A percentile compares a stretch with the other conserved stretches of the same genome.
Conservation (phyloP, 1,140 invertebrate species). For the Leptinotarsa undecemlineata region DNA sequence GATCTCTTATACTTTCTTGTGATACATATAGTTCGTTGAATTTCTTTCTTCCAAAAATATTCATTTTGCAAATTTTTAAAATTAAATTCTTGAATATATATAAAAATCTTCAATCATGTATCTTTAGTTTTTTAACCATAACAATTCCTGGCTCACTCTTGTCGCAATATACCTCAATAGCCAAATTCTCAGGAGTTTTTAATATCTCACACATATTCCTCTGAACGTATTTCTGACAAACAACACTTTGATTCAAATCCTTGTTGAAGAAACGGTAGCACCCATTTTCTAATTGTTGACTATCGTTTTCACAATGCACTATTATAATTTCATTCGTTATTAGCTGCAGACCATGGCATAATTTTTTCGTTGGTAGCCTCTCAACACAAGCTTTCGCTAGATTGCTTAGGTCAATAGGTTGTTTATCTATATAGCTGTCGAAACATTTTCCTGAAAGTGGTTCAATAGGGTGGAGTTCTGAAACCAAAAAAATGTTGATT, state of each 20-base stretch:
- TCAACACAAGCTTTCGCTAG: conserved; percentile 15
- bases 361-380: neutral
- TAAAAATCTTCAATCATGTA: too few relatives aligned
- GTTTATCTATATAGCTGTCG: conserved; percentile 12
- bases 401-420: conserved; percentile 20
- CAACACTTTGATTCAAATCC: neutral
- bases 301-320: neutral
- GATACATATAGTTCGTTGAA: too few relatives aligned
- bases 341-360: neutral
- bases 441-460: conserved; percentile 15
- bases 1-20: too few relatives aligned
- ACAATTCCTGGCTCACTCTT: neutral
- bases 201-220: conserved; percentile 15
- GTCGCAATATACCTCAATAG: conserved; percentile 12
- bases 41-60: too few relatives aligned
- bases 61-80: too few relatives aligned
- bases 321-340: conserved; percentile 9
- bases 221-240: conserved; percentile 12
- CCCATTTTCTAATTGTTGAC: neutral
- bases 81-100: too few relatives aligned
- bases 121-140: neutral
- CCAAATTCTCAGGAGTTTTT: conserved; percentile 9
- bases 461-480: conserved; percentile 21
- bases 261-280: conserved; percentile 14
- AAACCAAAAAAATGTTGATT: neutral